Percentiles rank a stretch among this genome's conserved stretches.
These are phyloP conservation scores for Neopipo cinnamomea DNA, from an alignment of 2,113 vertebrate genomes.

Conservation along the genomic window DNA sequence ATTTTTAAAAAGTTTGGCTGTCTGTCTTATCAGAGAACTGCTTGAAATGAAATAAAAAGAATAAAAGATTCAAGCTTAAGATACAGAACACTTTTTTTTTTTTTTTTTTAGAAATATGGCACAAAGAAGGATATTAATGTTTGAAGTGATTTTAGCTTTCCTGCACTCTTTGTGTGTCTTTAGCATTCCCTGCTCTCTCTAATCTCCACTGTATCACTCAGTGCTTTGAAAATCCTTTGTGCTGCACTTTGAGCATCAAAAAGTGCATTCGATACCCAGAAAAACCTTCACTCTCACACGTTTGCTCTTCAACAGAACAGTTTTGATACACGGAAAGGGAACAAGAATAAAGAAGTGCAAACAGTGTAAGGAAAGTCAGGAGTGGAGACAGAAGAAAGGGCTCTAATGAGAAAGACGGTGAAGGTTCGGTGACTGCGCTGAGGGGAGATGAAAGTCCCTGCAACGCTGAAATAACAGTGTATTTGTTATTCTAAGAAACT, in stretches of 20 bases:
- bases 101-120: not conserved
- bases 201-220: constrained; percentile 61
- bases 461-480: not conserved
- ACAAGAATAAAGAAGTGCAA: constrained; percentile 59
- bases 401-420: constrained; percentile 30
- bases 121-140: constrained; percentile 38
- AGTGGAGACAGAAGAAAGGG: constrained; percentile 28
- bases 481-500: not conserved
- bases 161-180: constrained; percentile 32
- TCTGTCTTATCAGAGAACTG: constrained; percentile 27
- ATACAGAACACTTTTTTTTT: constrained; percentile 17
- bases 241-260: constrained; percentile 56
- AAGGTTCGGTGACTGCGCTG: not conserved
- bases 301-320: constrained; percentile 49
- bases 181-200: constrained; percentile 37
- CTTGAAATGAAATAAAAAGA: constrained; percentile 49
- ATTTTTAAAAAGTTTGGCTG: constrained; percentile 13
- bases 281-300: not conserved
- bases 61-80: constrained; percentile 33
- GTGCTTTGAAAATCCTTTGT: constrained; percentile 70
- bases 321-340: constrained; percentile 25
- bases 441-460: not conserved
- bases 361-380: constrained; percentile 13
- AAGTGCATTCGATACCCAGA: constrained; percentile 19
- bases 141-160: constrained; percentile 54